Evolutionary conservation across 2,113 vertebrate species (phyloP).

Genomic region (pig (Sus scrofa)): DNA sequence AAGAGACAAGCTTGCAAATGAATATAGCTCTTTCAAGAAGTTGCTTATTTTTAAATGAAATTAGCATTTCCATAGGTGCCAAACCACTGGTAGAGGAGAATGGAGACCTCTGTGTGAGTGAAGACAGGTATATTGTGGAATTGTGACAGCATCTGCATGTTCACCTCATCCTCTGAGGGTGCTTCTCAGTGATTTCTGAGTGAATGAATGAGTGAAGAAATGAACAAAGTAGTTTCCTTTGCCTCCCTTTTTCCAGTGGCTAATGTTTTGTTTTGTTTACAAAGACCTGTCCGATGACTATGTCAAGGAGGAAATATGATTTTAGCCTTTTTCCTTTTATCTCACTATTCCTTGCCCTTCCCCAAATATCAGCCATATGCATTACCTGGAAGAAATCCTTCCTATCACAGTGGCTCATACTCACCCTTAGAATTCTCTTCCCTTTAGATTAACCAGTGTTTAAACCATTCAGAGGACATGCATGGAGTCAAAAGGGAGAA

Average conservation of each 20-base stretch:
- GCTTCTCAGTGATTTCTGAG: neutral
- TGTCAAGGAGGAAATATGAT: neutral
- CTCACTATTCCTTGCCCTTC: neutral
- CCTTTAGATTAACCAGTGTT: neutral
- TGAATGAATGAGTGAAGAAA: neutral
- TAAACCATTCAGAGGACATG: neutral
- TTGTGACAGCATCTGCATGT: neutral
- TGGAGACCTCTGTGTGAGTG: conserved; percentile 46
- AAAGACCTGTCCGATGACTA: neutral
- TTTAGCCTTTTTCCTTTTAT: neutral
- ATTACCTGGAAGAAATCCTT: neutral
- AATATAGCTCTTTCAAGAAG: conserved; percentile 77
- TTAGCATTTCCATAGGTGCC: conserved; percentile 76
- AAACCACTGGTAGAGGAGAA: conserved; percentile 52
- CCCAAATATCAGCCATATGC: neutral
- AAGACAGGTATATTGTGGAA: conserved; percentile 39
- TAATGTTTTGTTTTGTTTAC: conserved; percentile 10
- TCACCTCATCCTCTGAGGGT: neutral
- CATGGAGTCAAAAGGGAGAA: neutral
- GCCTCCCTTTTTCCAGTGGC: neutral
- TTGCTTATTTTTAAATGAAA: conserved; percentile 78
- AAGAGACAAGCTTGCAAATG: conserved; percentile 67
- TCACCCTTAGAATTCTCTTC: neutral
- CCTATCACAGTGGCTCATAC: neutral
- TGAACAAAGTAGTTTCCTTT: neutral